Percentiles rank a stretch among this genome's conserved stretches.
Evolutionary conservation across 2,888 invertebrate species (phyloP).

Genomic region (Crematogaster levior): DNA sequence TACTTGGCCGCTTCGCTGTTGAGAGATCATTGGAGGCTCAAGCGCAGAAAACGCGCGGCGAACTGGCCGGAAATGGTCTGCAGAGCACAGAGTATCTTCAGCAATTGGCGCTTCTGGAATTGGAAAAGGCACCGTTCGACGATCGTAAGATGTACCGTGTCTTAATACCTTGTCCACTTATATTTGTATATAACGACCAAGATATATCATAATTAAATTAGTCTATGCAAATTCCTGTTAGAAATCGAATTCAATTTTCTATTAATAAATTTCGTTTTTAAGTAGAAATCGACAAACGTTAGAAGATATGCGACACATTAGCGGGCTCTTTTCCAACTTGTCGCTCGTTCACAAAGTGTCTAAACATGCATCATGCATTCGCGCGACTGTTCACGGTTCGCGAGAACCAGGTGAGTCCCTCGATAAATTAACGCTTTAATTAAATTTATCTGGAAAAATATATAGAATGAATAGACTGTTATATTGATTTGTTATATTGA

Average conservation of each 20-base stretch:
- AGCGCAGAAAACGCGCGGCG: slow-evolving; percentile 77
- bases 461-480: no score
- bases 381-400: slow-evolving; percentile 68
- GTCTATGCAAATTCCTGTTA: background rate
- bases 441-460: background rate
- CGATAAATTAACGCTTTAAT: background rate
- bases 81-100: slow-evolving; percentile 75
- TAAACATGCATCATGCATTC: slow-evolving; percentile 63
- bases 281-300: slow-evolving; percentile 51
- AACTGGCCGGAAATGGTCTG: slow-evolving; percentile 80
- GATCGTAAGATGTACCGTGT: slow-evolving; percentile 61
- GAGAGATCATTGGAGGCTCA: slow-evolving; percentile 81
- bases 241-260: background rate
- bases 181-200: background rate
- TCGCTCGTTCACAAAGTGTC: slow-evolving; percentile 63
- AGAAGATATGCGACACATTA: slow-evolving; percentile 27
- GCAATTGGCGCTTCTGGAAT: slow-evolving; percentile 66
- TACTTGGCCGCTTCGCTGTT: slow-evolving; percentile 85
- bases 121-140: slow-evolving; percentile 70
- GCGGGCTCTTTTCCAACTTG: slow-evolving; percentile 63
- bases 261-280: background rate
- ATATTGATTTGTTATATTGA: no score
- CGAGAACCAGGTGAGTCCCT: slow-evolving; percentile 72
- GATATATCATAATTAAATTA: background rate
- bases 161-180: background rate